These are phyloP conservation scores for Sciurus niger DNA, from an alignment of 2,113 vertebrate species.

Conservation along the genomic window DNA sequence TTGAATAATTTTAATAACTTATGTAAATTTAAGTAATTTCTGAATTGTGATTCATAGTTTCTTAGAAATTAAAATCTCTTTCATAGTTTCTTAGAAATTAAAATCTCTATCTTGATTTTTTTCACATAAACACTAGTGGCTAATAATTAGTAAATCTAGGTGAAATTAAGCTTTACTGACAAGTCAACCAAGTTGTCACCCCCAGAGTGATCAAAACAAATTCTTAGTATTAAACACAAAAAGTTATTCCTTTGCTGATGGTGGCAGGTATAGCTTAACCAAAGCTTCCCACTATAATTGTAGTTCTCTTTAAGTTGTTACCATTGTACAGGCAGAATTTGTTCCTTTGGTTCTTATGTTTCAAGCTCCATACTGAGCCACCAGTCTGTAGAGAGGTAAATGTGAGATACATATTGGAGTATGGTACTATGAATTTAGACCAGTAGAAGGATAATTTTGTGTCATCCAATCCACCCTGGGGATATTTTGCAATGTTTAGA, in stretches of 20 bases:
- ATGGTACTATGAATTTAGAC: no score
- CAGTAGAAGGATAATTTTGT: no score
- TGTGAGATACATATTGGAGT: no score
- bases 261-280: constrained; percentile 30
- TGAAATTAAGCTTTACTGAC: constrained; percentile 42
- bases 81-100: no score
- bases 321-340: not conserved
- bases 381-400: not conserved
- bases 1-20: constrained; percentile 23
- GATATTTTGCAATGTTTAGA: not conserved
- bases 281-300: not conserved
- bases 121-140: not conserved
- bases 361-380: not conserved
- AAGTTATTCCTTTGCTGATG: not conserved
- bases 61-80: constrained; percentile 69
- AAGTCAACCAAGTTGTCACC: constrained; percentile 37
- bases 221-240: not conserved
- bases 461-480: no score
- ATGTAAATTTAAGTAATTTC: not conserved
- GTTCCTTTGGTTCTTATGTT: constrained; percentile 2
- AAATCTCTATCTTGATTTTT: not conserved
- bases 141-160: not conserved
- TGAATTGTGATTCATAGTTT: constrained; percentile 45
- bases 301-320: constrained; percentile 31
- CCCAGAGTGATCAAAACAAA: not conserved